Evolutionary conservation across 1,140 invertebrate genomes (phyloP), one percentile per base, ranked within the genome.

Genomic region (Sycophila sp.): DNA sequence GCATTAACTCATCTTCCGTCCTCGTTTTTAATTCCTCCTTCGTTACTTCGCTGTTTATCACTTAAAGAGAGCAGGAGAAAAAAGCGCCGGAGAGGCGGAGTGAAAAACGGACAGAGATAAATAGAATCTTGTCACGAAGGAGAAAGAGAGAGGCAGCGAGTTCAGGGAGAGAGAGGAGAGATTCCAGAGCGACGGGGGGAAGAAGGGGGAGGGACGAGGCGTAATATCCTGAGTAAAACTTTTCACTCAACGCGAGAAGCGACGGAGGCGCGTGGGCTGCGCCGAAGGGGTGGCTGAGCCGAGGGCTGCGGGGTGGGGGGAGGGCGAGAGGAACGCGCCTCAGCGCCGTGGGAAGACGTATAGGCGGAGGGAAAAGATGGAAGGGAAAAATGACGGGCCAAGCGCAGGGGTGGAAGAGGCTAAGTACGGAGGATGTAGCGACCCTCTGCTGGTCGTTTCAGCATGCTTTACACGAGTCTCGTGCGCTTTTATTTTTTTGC

Each of bases 191-290:
- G n/a, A n/a, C n/a, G n/a, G n/a, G n/a, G n/a, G n/a, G n/a, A n/a
- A n/a, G n/a, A 56, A 69, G 65, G 71, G 62, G 71, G 73, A 70
- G 79, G 79, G 77, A 74, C 75, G 78, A 80, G 80, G 73, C 77
- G 82, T 84, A 85, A 84, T 85, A 84, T 84, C 81, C 82, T 78
- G 76, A 84, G 81, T 83, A 85, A 83, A 85, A 84, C 82, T 84
- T 85, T 85, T 84, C 82, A 84, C 82, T 84, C 83, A 85, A 83
- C 81, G 80, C 79, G 80, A 80, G 79, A 80, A 83, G 77, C 75
- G 74, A 49, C 40, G 38, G 65, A 15, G 17, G 55, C 32, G 70
- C 42, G 47, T 63, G 59, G 51, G 63, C 65, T 69, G 74, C 73
- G 73, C 69, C 73, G 77, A 69, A 71, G 70, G 64, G 34, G 64